Evolutionary conservation across 2,888 invertebrate genomes (phyloP), one percentile per base, ranked within the genome.

Genomic region (Meloe dianella): DNA sequence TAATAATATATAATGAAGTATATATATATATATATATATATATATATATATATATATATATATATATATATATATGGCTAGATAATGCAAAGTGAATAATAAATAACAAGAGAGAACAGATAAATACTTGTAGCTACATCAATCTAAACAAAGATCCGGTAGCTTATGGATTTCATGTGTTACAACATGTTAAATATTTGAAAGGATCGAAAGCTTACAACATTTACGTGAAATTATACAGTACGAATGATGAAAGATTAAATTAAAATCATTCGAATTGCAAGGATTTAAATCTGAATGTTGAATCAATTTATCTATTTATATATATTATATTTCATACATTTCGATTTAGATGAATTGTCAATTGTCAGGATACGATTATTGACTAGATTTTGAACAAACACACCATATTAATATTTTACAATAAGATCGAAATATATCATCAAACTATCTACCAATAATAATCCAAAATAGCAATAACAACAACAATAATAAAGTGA

Each of bases 361-460:
- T n/a, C 54, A 4, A 24, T 4, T 54, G 54, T 54, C 54, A 54
- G 3, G 12, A 24, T 54, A 22, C 6, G 24, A 14, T 54, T 54
- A 54, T 54, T 54, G 54, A 54, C 54, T 24, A 54, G 12, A 24
- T 6, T 54, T 24, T 10, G 54, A 54, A 12, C 22, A 24, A 6
- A 14, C 24, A 24, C 12, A 12, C 24, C 24, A 24, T 54, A 54
- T 54, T 54, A 54, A 54, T 54, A 24, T 51, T n/a, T n/a, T 54
- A 54, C 12, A 54, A 54, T 54, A 54, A 54, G 24, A 54, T 4
- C 12, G 54, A 54, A 24, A 54, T 54, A 54, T 9, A 54, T 54
- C 54, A 24, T 24, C 24, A 6, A 6, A 54, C 54, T 54, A 54
- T 24, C 54, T 24, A 54, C 20, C 20, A 22, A 47, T 20, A 47